phyloP scores from a whole-genome alignment of 2,888 invertebrate genomes.

The Podabrus alpinus region DNA sequence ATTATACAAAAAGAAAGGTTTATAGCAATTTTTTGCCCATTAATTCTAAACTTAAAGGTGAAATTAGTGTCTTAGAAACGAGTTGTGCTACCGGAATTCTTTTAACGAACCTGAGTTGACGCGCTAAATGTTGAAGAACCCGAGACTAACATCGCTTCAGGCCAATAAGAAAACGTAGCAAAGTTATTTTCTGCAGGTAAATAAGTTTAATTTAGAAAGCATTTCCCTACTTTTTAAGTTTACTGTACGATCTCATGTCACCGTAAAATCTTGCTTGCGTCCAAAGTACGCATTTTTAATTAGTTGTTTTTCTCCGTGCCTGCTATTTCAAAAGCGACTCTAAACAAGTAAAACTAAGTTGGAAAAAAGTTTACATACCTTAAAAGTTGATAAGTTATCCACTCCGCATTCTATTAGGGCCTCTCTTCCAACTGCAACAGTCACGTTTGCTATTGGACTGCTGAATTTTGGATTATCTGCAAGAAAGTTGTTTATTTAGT shows the following conservation, averaged over 20 bases:
- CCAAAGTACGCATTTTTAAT: constrained; percentile 21
- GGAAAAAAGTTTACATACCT: constrained; percentile 61
- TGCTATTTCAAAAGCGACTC: not conserved
- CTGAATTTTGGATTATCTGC: constrained; percentile 81
- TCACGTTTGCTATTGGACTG: constrained; percentile 80
- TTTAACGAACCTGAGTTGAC: constrained; percentile 41
- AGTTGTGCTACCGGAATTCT: constrained; percentile 34
- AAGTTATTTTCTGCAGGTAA: constrained; percentile 42
- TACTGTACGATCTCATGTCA: constrained; percentile 42
- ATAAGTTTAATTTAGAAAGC: constrained; percentile 49
- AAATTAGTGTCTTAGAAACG: constrained; percentile 29
- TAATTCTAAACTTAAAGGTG: constrained; percentile 19
- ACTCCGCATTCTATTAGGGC: constrained; percentile 80
- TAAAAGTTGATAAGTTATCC: constrained; percentile 79
- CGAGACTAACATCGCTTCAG: constrained; percentile 20
- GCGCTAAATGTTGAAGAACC: constrained; percentile 29
- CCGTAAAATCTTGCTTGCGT: constrained; percentile 31
- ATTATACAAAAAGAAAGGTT: constrained; percentile 23
- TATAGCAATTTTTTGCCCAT: constrained; percentile 24
- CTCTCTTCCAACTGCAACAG: constrained; percentile 80
- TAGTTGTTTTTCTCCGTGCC: constrained; percentile 7
- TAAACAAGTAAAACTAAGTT: not conserved
- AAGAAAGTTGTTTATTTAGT: constrained; percentile 17
- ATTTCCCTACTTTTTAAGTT: constrained; percentile 45
- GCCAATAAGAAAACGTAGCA: constrained; percentile 28